phyloP scores from a whole-genome alignment of 1,140 invertebrate genomes.

The Bombus fervidus region DNA sequence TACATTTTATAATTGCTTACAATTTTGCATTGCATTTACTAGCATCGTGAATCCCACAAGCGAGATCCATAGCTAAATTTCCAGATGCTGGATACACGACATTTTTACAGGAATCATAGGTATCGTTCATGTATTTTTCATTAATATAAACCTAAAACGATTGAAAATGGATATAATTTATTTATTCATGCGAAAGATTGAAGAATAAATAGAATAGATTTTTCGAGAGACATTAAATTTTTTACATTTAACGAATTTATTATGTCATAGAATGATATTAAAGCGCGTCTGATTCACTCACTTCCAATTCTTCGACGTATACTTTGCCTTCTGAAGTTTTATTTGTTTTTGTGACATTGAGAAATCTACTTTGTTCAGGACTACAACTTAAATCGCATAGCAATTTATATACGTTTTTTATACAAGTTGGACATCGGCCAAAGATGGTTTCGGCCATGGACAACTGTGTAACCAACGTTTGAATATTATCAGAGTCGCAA shows the following conservation, averaged over 20 bases:
- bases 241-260: neutral
- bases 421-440: constrained; percentile 85
- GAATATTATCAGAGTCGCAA: constrained; percentile 82
- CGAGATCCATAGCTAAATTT: constrained; percentile 86
- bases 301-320: constrained; percentile 64
- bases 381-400: constrained; percentile 86
- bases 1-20: constrained; percentile 64
- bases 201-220: neutral
- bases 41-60: constrained; percentile 86
- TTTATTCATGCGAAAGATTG: neutral
- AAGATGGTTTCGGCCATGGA: constrained; percentile 83
- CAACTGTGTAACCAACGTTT: constrained; percentile 79
- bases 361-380: constrained; percentile 83
- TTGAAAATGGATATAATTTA: neutral
- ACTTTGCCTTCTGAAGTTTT: neutral
- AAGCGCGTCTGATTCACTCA: constrained; percentile 32
- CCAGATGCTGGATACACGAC: constrained; percentile 87
- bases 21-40: constrained; percentile 84
- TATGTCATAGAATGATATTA: neutral
- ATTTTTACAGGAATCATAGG: constrained; percentile 87
- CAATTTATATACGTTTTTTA: constrained; percentile 83
- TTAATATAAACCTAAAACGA: constrained; percentile 78
- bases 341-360: constrained; percentile 72
- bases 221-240: neutral
- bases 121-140: constrained; percentile 84